Percentiles rank a stretch among this genome's conserved stretches.
Evolutionary conservation across 2,113 vertebrate genomes (phyloP).

Genomic region (Cervus canadensis): DNA sequence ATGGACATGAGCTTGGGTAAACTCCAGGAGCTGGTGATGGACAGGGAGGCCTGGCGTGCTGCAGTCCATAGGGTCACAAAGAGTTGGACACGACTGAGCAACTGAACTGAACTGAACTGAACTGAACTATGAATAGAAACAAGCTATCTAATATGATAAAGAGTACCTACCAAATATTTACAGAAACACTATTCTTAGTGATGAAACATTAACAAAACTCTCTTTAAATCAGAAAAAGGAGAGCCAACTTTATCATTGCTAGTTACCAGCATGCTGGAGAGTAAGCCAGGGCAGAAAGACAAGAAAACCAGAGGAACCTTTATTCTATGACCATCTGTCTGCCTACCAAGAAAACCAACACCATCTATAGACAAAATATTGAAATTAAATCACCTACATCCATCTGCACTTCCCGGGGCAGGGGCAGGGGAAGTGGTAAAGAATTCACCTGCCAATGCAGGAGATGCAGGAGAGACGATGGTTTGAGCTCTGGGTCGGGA

Average conservation of each 20-base stretch:
- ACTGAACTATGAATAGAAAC: background rate
- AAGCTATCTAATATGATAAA: background rate
- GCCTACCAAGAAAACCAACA: background rate
- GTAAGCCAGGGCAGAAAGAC: background rate
- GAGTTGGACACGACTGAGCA: too few species aligned
- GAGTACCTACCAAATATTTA: background rate
- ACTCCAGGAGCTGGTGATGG: too few species aligned
- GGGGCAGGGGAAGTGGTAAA: too few species aligned
- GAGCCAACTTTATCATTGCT: background rate
- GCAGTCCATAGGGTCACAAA: too few species aligned
- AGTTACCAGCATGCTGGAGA: background rate
- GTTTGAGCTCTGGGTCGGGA: too few species aligned
- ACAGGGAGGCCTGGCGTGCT: too few species aligned
- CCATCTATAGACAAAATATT: background rate
- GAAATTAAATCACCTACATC: background rate
- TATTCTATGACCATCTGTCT: background rate
- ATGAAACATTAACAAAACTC: background rate
- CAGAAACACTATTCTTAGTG: background rate
- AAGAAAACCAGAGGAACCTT: background rate
- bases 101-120: too few species aligned
- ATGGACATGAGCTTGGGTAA: too few species aligned
- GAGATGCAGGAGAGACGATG: too few species aligned
- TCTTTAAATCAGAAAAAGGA: background rate
- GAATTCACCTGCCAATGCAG: too few species aligned
- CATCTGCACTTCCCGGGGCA: background rate